Percentiles rank a stretch among this genome's conserved stretches.
phyloP scores from a whole-genome alignment of 1,140 invertebrate species.

The Platorchestia sp. region DNA sequence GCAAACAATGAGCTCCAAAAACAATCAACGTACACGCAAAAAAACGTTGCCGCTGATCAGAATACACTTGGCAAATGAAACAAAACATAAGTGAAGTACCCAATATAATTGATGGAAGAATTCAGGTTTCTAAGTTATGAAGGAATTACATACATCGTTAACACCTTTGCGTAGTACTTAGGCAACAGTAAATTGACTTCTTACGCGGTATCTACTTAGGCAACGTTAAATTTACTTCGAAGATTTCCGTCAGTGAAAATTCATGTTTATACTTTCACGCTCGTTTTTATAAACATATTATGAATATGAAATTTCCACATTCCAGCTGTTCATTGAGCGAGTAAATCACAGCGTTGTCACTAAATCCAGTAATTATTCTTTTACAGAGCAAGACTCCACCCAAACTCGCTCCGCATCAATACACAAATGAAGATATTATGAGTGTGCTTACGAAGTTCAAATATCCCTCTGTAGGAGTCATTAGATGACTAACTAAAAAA shows the following conservation, averaged over 20 bases:
- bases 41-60: neutral
- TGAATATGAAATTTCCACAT: neutral
- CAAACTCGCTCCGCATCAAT: neutral
- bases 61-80: neutral
- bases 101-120: neutral
- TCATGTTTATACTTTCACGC: neutral
- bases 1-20: neutral
- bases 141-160: neutral
- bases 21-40: constrained; percentile 7
- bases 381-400: neutral
- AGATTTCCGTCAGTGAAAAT: no score
- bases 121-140: neutral
- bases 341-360: neutral
- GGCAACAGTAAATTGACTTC: neutral
- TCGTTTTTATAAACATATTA: neutral
- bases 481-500: neutral
- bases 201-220: neutral
- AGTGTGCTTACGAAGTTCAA: neutral
- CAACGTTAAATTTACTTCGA: no score
- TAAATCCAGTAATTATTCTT: neutral
- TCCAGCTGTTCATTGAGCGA: neutral
- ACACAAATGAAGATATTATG: neutral
- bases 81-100: neutral
- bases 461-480: neutral
- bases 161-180: neutral